Evolutionary conservation across 2,888 invertebrate genomes (phyloP).

Genomic region (Sphecodes monilicornis): DNA sequence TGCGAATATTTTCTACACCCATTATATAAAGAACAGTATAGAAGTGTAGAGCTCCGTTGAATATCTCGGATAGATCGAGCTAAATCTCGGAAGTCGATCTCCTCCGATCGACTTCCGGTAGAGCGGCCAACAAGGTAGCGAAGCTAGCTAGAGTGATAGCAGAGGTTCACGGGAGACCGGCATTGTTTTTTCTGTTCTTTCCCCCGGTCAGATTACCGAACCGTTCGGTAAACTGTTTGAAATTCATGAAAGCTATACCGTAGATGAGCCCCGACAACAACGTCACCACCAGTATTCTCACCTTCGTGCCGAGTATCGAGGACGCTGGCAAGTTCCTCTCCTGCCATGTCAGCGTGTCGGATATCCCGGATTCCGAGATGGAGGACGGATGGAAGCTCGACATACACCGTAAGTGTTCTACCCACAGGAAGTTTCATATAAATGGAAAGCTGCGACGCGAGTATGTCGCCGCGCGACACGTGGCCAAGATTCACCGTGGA

Average conservation of each 20-base stretch:
- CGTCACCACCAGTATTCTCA: conserved; percentile 91
- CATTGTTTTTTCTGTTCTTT: conserved; percentile 29
- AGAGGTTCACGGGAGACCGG: not conserved
- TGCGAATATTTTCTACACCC: too few relatives aligned
- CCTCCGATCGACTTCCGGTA: conserved; percentile 17
- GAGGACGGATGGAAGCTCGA: conserved; percentile 93
- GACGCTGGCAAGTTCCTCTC: conserved; percentile 92
- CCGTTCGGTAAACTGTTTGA: conserved; percentile 66
- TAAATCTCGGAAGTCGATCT: conserved; percentile 12
- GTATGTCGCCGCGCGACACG: not conserved
- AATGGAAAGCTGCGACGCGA: conserved; percentile 5
- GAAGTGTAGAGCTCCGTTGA: not conserved
- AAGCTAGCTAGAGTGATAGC: not conserved
- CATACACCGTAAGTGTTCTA: conserved; percentile 91
- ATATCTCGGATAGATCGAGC: not conserved
- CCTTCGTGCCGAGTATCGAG: conserved; percentile 91
- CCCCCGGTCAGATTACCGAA: conserved; percentile 41
- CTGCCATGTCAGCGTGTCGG: conserved; percentile 92
- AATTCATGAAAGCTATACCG: conserved; percentile 70
- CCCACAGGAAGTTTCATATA: conserved; percentile 32
- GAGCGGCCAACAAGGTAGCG: not conserved
- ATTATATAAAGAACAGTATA: too few relatives aligned
- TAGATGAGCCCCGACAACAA: conserved; percentile 90
- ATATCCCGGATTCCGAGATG: conserved; percentile 90
- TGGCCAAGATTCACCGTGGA: not conserved